Percentiles rank a stretch among this genome's conserved stretches.
phyloP scores from a whole-genome alignment of 2,113 vertebrate species.

The Cariama cristata region DNA sequence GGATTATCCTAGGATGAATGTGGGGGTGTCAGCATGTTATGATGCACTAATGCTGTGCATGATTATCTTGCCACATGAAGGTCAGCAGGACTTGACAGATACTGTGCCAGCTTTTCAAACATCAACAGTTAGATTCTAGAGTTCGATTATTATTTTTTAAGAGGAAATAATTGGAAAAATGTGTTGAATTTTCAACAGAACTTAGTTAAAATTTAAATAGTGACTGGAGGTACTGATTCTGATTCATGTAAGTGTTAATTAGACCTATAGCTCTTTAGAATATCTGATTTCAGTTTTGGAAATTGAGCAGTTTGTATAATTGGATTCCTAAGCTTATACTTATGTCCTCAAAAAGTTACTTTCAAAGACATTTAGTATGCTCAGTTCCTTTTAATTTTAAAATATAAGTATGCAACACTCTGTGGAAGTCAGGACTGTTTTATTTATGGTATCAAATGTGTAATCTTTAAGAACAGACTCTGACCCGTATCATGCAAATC shows the following conservation, averaged over 20 bases:
- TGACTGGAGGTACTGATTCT: background rate
- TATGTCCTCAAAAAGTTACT: background rate
- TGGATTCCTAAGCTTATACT: background rate
- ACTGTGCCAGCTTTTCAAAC: background rate
- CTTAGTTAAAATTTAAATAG: background rate
- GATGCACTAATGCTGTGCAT: background rate
- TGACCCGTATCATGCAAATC: background rate
- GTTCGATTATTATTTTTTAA: background rate
- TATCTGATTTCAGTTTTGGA: background rate
- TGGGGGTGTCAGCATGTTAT: background rate
- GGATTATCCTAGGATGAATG: background rate
- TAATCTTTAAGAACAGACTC: background rate
- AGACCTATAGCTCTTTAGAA: background rate
- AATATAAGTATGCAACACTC: background rate
- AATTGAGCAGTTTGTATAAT: background rate
- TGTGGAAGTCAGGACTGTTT: background rate
- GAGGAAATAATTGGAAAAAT: background rate
- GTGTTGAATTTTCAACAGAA: background rate
- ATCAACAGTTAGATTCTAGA: background rate
- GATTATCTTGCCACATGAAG: background rate
- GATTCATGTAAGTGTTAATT: background rate
- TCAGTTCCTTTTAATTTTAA: background rate
- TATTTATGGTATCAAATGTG: background rate
- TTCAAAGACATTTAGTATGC: background rate
- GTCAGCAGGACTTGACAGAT: background rate